Evolutionary conservation across 2,888 invertebrate species (phyloP), one percentile per base, ranked within the genome.

Genomic region (Drosophila neonasuta): DNA sequence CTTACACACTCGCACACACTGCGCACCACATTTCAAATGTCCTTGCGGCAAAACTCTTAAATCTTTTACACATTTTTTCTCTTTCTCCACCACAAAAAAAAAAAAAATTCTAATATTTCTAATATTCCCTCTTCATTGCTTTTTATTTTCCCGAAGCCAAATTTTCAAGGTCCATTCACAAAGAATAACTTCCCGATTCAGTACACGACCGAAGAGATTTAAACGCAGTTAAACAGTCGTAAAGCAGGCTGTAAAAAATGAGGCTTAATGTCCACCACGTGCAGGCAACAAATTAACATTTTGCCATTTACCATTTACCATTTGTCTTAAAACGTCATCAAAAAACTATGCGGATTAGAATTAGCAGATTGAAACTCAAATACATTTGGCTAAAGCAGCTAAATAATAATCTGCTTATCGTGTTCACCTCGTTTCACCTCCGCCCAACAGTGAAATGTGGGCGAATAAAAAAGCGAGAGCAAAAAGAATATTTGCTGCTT

Each of bases 391-490:
- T 2, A 63, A 44, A 62, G 66, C 68, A 66, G 55, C 72, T 61
- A 75, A 69, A 79, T 69, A 77, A 68, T 72, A 79, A 74, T 74
- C 67, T 59, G 42, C 52, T 51, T 55, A 30, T 9, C n/a, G n/a
- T 17, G 9, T 13, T 41, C 30, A 46, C 34, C 32, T 51, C 17
- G 15, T 11, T 20, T 34, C 17, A 44, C 44, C 32, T 44, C 3
- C 32, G 11, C n/a, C 32, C n/a, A 52, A 29, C 11, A 24, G 24
- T 24, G 6, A 15, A 5, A 3, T 10, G 41, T 24, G 24, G 24
- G 6, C 6, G 24, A 24, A 24, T 24, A 42, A 17, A 15, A 29
- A 50, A 41, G 20, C 24, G 20, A 9, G n/a, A n/a, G 29, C 10
- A 13, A 50, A 29, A 29, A 41, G 44, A 45, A 50, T 42, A n/a